Base-by-base conservation (phyloP, 2,797 vertebrate genomes). In the Ctenopoma multispine region DNA sequence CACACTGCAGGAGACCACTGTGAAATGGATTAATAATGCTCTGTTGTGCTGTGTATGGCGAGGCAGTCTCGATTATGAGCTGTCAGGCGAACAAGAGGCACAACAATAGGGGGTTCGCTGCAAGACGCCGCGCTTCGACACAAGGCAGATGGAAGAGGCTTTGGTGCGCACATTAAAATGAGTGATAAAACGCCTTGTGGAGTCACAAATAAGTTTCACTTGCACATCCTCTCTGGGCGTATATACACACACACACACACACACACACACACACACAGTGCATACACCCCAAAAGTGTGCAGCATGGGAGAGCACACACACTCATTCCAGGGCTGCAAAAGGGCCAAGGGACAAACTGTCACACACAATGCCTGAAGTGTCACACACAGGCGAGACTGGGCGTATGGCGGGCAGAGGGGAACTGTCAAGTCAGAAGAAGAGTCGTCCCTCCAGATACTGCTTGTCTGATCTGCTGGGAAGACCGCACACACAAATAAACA, bases 21-120 rank as follows among this genome's bases (percentile, higher is more conserved):
- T 83, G 85, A 88, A 91, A 87, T 72, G 71, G 87, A 90, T 92
- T 90, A 87, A 89, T 88, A 81, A 84, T 77, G 84, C 83, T 84
- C 71, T 72, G 69, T 36, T 72, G 77, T 78, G 75, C 68, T 65
- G 73, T 12, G 70, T 65, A 54, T 12, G 5, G 66, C 18, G 63
- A 81, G 75, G 72, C 83, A 44, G 71, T n/a, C 80, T 82, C 67
- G 17, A 80, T 86, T 89, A 87, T 79, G 83, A 83, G 80, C 84
- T 67, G 80, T 82, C 83, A 82, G 71, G 63, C 41, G 75, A 89
- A 89, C 77, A 82, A 84, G 79, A 77, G 66, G 24, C 73, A 51
- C 69, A 63, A 69, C 85, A 64, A 69, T 62, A 72, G 82, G 77
- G 79, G 75, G 74, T 24, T 61, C 54, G 4, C 81, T 31, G 68